These are phyloP conservation scores for Pangasius djambal DNA, from an alignment of 2,797 vertebrate genomes.

Conservation along the genomic window DNA sequence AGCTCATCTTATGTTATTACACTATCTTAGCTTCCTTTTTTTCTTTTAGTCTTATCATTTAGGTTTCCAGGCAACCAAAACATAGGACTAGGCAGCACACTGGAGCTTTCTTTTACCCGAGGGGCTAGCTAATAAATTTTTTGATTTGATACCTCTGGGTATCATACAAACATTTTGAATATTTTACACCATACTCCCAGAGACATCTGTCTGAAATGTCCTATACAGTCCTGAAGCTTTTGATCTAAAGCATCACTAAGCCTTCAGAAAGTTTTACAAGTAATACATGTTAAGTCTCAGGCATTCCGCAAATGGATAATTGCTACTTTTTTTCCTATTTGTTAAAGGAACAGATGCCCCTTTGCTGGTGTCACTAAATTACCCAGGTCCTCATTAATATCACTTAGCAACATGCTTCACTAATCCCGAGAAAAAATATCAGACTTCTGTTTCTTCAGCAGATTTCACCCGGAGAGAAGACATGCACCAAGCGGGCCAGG, in stretches of 20 bases:
- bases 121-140: conserved; percentile 1
- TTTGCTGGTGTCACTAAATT: conserved; percentile 37
- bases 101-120: background rate
- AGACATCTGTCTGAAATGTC: background rate
- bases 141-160: background rate
- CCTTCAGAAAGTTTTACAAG: background rate
- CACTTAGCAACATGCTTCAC: conserved; percentile 42
- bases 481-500: conserved; percentile 29
- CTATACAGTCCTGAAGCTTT: background rate
- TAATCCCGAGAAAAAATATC: conserved; percentile 33
- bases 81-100: background rate
- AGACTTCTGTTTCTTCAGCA: conserved; percentile 32
- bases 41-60: too few species aligned
- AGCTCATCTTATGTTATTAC: background rate
- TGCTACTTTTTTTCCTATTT: conserved; percentile 19
- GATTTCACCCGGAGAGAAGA: conserved; percentile 33
- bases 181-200: background rate
- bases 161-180: background rate
- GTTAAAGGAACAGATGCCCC: conserved; percentile 39
- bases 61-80: background rate
- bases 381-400: conserved; percentile 39
- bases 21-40: background rate
- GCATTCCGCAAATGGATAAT: conserved; percentile 27
- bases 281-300: background rate
- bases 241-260: background rate